phyloP scores from a whole-genome alignment of 2,888 invertebrate species.

The Netelia fuscicornis region DNA sequence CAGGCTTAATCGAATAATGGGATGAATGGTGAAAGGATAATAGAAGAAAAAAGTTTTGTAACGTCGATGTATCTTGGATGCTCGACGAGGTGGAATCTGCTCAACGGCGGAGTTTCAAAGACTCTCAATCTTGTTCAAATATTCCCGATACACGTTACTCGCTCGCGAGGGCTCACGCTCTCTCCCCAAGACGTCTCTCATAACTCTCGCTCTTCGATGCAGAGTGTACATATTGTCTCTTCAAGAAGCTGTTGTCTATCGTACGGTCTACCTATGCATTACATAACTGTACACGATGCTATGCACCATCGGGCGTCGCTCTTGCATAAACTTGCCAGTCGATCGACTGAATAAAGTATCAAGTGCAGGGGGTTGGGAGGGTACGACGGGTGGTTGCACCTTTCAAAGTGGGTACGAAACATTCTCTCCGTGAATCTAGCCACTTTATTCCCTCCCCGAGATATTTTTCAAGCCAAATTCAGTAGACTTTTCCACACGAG shows the following conservation, averaged over 20 bases:
- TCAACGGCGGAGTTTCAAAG: neutral
- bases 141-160: slow-evolving; percentile 1
- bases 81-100: neutral
- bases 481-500: too few species aligned
- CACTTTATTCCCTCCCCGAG: too few species aligned
- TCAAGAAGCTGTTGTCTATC: slow-evolving; percentile 17
- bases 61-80: neutral
- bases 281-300: slow-evolving; percentile 13
- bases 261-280: slow-evolving; percentile 1
- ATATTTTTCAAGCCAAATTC: too few species aligned
- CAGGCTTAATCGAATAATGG: too few species aligned
- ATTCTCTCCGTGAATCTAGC: too few species aligned
- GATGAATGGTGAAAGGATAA: neutral
- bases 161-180: neutral
- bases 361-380: neutral
- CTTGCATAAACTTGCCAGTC: slow-evolving; percentile 57
- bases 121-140: slow-evolving; percentile 17
- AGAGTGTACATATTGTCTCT: slow-evolving; percentile 16
- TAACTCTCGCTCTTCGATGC: neutral
- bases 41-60: neutral
- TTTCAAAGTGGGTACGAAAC: too few species aligned
- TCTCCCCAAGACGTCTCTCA: neutral
- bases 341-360: slow-evolving; percentile 60
- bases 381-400: too few species aligned
- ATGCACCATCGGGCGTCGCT: slow-evolving; percentile 32